Conservation (phyloP, 2,113 vertebrate species). For the Pomatostomus ruficeps region DNA sequence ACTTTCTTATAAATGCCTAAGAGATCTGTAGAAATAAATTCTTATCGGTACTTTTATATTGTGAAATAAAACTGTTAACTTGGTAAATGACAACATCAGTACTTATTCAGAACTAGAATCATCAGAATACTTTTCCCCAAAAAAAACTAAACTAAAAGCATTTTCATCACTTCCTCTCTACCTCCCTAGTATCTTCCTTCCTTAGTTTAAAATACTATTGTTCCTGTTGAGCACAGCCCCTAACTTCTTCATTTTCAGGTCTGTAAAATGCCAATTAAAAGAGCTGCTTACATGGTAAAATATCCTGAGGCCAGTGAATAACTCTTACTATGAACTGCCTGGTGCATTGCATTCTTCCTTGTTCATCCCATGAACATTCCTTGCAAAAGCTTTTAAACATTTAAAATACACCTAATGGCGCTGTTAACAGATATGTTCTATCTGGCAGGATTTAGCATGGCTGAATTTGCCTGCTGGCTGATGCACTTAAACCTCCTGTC, state of each 20-base stretch:
- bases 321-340: background rate
- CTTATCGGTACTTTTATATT: background rate
- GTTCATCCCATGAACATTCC: background rate
- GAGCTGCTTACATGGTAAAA: background rate
- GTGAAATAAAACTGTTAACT: background rate
- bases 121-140: background rate
- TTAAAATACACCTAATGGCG: background rate
- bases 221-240: background rate
- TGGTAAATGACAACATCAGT: background rate
- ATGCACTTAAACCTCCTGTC: background rate
- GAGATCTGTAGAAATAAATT: background rate
- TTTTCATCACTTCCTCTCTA: background rate
- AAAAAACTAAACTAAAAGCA: background rate
- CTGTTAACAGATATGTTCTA: background rate
- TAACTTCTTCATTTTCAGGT: background rate
- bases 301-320: background rate
- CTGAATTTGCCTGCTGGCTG: background rate
- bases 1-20: background rate
- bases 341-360: background rate
- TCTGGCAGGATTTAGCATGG: background rate
- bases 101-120: background rate
- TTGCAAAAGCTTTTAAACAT: background rate
- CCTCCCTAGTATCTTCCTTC: background rate
- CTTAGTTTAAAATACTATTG: background rate
- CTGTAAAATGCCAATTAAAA: background rate